Percentiles rank a stretch among this genome's conserved stretches.
These are phyloP conservation scores for Incurvaria masculella DNA, from an alignment of 2,888 invertebrate species.

Conservation along the genomic window DNA sequence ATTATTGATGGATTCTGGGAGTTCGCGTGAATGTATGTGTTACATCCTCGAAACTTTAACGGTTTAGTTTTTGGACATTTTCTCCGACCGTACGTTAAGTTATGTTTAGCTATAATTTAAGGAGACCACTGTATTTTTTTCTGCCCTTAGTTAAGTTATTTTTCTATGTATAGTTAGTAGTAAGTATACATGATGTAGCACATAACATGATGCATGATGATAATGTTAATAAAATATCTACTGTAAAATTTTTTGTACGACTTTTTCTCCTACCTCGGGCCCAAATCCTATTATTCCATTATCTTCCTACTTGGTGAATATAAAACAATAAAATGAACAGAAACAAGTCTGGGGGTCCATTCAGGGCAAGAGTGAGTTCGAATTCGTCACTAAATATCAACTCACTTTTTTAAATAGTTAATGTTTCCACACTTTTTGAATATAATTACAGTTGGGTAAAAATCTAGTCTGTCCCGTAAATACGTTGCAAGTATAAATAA, in stretches of 20 bases:
- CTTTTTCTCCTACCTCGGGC: background rate
- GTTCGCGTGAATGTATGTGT: slow-evolving; percentile 18
- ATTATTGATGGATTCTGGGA: slow-evolving; percentile 41
- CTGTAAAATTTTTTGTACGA: slow-evolving; percentile 25
- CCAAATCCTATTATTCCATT: too few relatives aligned
- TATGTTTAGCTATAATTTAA: slow-evolving; percentile 48
- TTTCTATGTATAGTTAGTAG: slow-evolving; percentile 57
- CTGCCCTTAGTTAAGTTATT: slow-evolving; percentile 52
- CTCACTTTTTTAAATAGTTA: too few relatives aligned
- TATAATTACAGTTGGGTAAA: too few relatives aligned
- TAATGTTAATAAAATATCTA: slow-evolving; percentile 57
- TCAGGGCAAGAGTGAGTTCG: too few relatives aligned
- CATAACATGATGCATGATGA: slow-evolving; percentile 57
- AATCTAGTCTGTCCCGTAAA: too few relatives aligned
- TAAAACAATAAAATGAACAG: too few relatives aligned
- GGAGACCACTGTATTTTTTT: slow-evolving; percentile 54
- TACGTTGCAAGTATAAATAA: too few relatives aligned
- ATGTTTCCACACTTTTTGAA: too few relatives aligned
- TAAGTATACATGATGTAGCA: slow-evolving; percentile 56
- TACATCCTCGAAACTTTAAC: too few relatives aligned
- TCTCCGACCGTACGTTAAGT: slow-evolving; percentile 38
- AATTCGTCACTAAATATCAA: too few relatives aligned
- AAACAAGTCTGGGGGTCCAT: too few relatives aligned
- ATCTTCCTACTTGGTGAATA: too few relatives aligned
- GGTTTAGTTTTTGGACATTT: slow-evolving; percentile 24